Evolutionary conservation across 30 jellyfish, hydroid and myxozoan species (phyloP).

Genomic region (Euphysa ruthae): DNA sequence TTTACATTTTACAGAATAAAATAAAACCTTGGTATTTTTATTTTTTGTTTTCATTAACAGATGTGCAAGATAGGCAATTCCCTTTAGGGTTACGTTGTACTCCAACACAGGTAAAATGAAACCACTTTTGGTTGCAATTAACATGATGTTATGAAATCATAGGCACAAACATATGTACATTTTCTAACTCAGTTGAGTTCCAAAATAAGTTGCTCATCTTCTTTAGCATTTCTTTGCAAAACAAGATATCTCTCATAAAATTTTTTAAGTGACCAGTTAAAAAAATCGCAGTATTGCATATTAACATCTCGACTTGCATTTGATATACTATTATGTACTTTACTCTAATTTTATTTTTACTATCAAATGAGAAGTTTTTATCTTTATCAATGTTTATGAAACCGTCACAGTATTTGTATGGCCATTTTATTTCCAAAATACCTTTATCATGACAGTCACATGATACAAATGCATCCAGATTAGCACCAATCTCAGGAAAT

Average conservation of each 20-base stretch:
- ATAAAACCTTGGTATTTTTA: background rate
- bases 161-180: background rate
- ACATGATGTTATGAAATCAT: slow-evolving; percentile 1
- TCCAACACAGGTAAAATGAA: slow-evolving; percentile 4
- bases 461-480: no score
- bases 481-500: no score
- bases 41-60: background rate
- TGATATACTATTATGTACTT: background rate
- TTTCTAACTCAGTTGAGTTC: background rate
- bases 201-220: background rate
- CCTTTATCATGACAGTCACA: no score
- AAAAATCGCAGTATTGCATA: background rate
- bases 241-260: background rate
- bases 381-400: no score
- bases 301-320: background rate
- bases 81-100: background rate
- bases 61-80: background rate
- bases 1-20: no score
- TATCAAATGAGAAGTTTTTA: background rate
- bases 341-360: background rate
- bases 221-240: no score
- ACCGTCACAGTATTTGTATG: no score
- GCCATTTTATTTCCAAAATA: no score
- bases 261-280: background rate
- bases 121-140: background rate